Evolutionary conservation across 2,888 invertebrate species (phyloP).

Genomic region (Itoplectis maculator): DNA sequence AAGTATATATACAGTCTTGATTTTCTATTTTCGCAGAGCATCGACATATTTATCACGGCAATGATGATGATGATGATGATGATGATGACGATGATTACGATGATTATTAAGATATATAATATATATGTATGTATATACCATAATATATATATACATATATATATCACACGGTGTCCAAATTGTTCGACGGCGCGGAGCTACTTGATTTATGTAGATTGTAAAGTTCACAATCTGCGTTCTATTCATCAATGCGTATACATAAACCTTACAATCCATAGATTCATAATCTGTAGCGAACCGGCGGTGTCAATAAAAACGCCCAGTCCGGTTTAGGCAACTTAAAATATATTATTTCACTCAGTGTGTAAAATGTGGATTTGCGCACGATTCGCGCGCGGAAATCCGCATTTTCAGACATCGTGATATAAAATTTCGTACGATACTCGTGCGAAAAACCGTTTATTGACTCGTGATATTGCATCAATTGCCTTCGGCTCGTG

Average conservation of each 20-base stretch:
- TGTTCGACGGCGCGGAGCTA: conserved; percentile 48
- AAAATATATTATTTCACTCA: too few relatives aligned
- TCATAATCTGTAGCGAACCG: conserved; percentile 50
- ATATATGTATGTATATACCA: conserved; percentile 4
- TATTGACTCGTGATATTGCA: too few relatives aligned
- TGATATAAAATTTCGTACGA: too few relatives aligned
- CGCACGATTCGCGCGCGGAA: too few relatives aligned
- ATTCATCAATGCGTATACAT: conserved; percentile 58
- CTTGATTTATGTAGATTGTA: conserved; percentile 44
- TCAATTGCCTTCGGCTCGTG: too few relatives aligned
- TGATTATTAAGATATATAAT: conserved; percentile 18
- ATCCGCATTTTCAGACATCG: too few relatives aligned
- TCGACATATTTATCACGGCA: conserved; percentile 63
- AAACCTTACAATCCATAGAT: conserved; percentile 56
- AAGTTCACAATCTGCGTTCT: conserved; percentile 46
- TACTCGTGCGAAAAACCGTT: too few relatives aligned
- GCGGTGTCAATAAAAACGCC: conserved; percentile 15
- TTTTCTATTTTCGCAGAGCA: conserved; percentile 69
- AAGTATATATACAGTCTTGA: conserved; percentile 68
- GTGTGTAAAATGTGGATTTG: too few relatives aligned
- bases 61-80: conserved; percentile 59
- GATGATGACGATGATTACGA: conserved; percentile 54
- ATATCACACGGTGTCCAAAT: conserved; percentile 58
- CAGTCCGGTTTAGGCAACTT: conserved; percentile 48
- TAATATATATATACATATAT: not conserved